Evolutionary conservation across 2,888 invertebrate species (phyloP), one percentile per base, ranked within the genome.

Genomic region (Hoplodrina ambigua): DNA sequence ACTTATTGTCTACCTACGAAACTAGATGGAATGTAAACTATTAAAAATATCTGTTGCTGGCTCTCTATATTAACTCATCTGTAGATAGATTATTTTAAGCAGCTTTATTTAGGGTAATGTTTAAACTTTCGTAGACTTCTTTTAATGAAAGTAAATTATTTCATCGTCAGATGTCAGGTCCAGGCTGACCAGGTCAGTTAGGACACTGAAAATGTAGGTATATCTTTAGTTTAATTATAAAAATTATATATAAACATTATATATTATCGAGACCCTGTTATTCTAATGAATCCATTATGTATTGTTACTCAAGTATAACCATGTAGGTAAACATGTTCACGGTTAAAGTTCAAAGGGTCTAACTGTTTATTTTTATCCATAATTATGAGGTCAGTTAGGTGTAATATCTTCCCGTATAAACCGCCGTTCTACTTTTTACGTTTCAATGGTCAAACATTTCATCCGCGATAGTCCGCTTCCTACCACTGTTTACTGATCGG

Each of bases 391-490:
- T 62, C 73, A 62, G 75, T 54, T 50, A 19, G 59, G 69, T 63
- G 52, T 50, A 57, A 56, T 58, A 37, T 50, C 13, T 52, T 75
- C 17, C 60, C 62, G 50, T 58, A 30, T 65, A 63, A 61, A 53
- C 49, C 62, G 61, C 56, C 83, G 80, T 59, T 71, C 68, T 65
- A 82, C 62, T 84, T 78, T 83, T 81, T 70, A 81, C 80, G 71
- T 66, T 82, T 76, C 64, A 84, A 49, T 69, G 76, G 54, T 69
- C 66, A 78, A 57, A 25, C 67, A 71, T 82, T 84, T 75, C 58
- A 77, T 70, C 82, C 54, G 62, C 64, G 72, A 66, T 69, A 67
- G 44, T 58, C 55, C 58, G 80, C 55, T 82, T 77, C 77, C 69
- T 66, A 70, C 54, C 67, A 63, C 11, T 55, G 17, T 58, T 52